phyloP scores from a whole-genome alignment of 2,113 vertebrate genomes.

The Hemichromis elongatus region DNA sequence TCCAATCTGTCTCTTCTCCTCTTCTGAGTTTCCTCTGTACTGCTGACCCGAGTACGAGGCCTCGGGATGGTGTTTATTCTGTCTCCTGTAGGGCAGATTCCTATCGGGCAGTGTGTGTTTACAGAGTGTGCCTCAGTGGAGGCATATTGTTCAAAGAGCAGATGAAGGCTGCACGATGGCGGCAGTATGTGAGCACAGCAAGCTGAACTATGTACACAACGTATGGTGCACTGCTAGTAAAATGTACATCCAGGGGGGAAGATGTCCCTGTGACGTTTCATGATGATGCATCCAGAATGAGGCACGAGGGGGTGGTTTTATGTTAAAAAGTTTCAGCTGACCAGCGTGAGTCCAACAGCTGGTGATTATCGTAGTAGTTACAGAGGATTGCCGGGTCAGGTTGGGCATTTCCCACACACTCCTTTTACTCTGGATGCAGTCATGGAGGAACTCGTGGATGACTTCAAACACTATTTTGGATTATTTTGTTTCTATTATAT shows the following conservation, averaged over 20 bases:
- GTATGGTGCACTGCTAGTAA: neutral
- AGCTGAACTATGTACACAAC: neutral
- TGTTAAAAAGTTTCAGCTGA: neutral
- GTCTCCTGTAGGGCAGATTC: constrained; percentile 23
- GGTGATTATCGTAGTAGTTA: neutral
- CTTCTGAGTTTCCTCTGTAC: neutral
- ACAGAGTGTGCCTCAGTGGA: neutral
- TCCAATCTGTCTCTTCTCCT: neutral
- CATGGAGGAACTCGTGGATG: neutral
- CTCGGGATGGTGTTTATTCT: neutral
- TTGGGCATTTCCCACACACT: neutral
- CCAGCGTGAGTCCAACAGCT: neutral
- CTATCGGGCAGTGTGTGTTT: neutral
- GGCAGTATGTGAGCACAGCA: neutral
- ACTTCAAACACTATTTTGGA: neutral
- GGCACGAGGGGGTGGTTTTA: neutral
- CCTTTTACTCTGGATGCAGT: neutral
- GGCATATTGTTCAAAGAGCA: neutral
- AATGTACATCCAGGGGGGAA: neutral
- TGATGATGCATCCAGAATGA: neutral
- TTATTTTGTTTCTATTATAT: neutral
- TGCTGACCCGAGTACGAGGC: neutral
- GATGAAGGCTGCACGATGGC: neutral
- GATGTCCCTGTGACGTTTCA: neutral
- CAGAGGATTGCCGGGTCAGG: neutral